These are phyloP conservation scores for Benthochromis sp. DNA, from an alignment of 2,113 vertebrate species.

Conservation along the genomic window DNA sequence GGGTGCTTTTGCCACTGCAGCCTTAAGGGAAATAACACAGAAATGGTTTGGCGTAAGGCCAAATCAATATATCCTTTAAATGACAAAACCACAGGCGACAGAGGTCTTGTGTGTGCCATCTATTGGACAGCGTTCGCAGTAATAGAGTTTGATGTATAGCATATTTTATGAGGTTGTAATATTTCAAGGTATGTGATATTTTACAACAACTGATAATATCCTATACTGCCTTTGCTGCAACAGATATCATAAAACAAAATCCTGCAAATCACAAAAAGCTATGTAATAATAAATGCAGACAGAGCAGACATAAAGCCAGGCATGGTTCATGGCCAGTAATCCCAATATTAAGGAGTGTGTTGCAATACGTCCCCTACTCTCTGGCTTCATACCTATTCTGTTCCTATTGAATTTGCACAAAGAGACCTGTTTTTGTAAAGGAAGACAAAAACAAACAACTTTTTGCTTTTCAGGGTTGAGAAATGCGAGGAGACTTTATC, in stretches of 20 bases:
- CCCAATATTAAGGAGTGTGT: not conserved
- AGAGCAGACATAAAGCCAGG: not conserved
- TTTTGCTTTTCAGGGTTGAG: conserved; percentile 4
- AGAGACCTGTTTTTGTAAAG: conserved; percentile 11
- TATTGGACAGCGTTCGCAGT: not conserved
- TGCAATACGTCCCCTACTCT: not conserved
- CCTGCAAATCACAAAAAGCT: not conserved
- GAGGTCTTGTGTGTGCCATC: not conserved
- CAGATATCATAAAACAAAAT: not conserved
- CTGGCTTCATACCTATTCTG: not conserved
- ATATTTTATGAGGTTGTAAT: conserved; percentile 37
- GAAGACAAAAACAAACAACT: not conserved
- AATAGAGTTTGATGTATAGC: conserved; percentile 7
- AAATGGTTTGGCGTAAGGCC: conserved; percentile 24
- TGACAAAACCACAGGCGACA: conserved; percentile 2
- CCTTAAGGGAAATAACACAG: conserved; percentile 56
- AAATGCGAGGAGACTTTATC: conserved; percentile 17
- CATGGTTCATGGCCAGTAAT: conserved; percentile 14
- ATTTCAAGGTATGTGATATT: conserved; percentile 28
- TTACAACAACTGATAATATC: conserved; percentile 33
- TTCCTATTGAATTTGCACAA: conserved; percentile 15
- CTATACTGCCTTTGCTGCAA: not conserved
- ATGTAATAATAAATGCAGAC: conserved; percentile 2
- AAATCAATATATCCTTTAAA: conserved; percentile 56
- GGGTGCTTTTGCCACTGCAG: conserved; percentile 10